Evolutionary conservation across 2,888 invertebrate species (phyloP).

Genomic region (Cetonia aurata): DNA sequence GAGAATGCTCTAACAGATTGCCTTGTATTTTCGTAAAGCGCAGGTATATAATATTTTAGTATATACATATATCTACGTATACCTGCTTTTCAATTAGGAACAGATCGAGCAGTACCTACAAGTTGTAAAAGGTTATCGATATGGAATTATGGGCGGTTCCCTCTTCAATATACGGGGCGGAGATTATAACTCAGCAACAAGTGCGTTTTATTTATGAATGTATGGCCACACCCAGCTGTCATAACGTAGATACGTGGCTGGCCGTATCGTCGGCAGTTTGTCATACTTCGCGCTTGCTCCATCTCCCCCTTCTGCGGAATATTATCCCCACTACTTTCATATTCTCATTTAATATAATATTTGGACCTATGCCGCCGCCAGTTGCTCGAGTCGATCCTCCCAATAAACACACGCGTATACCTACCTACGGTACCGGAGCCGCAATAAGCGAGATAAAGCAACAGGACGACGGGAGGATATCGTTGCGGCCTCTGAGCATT

Average conservation of each 20-base stretch:
- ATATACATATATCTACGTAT: too few species aligned
- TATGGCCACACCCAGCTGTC: conserved; percentile 77
- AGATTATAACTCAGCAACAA: conserved; percentile 73
- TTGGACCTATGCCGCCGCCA: conserved; percentile 65
- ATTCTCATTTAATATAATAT: conserved; percentile 68
- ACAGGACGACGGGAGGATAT: too few species aligned
- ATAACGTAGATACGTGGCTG: conserved; percentile 76
- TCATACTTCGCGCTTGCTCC: conserved; percentile 66
- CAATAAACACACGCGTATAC: conserved; percentile 28
- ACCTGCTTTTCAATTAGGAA: too few species aligned
- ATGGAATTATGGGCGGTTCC: conserved; percentile 59
- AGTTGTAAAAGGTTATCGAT: too few species aligned
- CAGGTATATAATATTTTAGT: too few species aligned
- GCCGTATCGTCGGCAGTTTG: conserved; percentile 67
- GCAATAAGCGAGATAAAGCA: too few species aligned
- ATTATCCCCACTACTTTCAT: conserved; percentile 63
- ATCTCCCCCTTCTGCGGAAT: conserved; percentile 53
- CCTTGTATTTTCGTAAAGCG: too few species aligned
- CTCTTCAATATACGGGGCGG: conserved; percentile 66
- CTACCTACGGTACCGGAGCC: background rate
- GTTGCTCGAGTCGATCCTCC: conserved; percentile 16
- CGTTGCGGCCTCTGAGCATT: background rate
- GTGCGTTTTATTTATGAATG: conserved; percentile 80
- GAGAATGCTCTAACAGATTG: too few species aligned
- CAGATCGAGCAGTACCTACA: too few species aligned